Evolutionary conservation across 2,797 vertebrate species (phyloP).

Genomic region (Sebastes nivosus): DNA sequence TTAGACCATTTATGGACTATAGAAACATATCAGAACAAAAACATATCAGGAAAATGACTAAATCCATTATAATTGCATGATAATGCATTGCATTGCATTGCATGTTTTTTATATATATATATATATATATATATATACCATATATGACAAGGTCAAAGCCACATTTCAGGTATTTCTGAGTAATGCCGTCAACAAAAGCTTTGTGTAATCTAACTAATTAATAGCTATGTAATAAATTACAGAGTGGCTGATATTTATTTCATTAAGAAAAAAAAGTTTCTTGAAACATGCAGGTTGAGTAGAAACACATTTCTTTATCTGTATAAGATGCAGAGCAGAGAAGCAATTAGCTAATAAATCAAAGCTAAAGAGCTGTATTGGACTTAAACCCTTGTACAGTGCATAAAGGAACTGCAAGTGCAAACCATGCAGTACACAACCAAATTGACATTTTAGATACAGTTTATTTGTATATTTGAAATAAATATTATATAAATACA

Average conservation of each 20-base stretch:
- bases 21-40: neutral
- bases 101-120: too few species aligned
- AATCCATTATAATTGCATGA: neutral
- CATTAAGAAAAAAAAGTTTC: neutral
- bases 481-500: neutral
- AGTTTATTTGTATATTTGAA: neutral
- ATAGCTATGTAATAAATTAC: neutral
- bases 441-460: neutral
- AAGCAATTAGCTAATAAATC: neutral
- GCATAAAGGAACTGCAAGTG: neutral
- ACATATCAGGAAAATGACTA: neutral
- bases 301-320: neutral
- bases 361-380: neutral
- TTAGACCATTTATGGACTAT: constrained; percentile 15
- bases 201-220: neutral
- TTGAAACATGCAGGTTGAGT: constrained; percentile 2
- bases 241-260: neutral
- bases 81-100: too few species aligned
- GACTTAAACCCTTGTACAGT: neutral
- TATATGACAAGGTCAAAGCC: neutral
- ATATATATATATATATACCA: neutral
- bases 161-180: neutral
- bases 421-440: neutral
- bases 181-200: neutral
- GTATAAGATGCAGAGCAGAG: neutral